Percentiles rank a stretch among this genome's conserved stretches.
Evolutionary conservation across 2,797 vertebrate genomes (phyloP).

Genomic region (Diceros bicornis): DNA sequence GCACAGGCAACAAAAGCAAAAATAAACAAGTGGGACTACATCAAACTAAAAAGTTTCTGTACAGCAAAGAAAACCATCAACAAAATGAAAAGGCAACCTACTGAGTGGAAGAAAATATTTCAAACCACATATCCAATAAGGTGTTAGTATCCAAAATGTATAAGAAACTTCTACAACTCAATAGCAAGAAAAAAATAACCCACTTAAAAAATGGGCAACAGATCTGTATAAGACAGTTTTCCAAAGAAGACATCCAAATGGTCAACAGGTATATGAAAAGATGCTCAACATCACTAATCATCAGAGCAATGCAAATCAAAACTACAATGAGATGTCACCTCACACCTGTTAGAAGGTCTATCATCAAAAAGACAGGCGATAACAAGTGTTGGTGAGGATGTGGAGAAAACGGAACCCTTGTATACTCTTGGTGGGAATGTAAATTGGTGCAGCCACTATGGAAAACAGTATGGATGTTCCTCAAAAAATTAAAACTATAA

Average conservation of each 20-base stretch:
- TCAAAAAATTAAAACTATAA: too few relatives aligned
- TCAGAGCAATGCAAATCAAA: not conserved
- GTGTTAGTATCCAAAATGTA: too few relatives aligned
- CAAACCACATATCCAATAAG: too few relatives aligned
- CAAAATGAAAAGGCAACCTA: not conserved
- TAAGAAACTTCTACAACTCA: not conserved
- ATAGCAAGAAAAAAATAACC: not conserved
- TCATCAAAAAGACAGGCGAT: fast-evolving
- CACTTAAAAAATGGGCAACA: not conserved
- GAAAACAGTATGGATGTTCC: not conserved
- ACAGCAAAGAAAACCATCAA: not conserved
- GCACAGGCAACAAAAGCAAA: not conserved
- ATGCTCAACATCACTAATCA: fast-evolving
- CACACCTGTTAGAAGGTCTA: not conserved
- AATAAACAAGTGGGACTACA: not conserved
- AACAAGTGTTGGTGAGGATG: fast-evolving
- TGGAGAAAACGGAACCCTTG: fast-evolving
- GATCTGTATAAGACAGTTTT: not conserved
- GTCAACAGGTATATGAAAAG: fast-evolving
- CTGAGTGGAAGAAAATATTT: not conserved
- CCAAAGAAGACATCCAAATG: not conserved
- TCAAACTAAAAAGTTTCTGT: not conserved
- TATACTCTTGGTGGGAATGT: fast-evolving
- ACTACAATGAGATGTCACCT: fast-evolving
- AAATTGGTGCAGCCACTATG: fast-evolving